Evolutionary conservation across 2,113 vertebrate species (phyloP), one percentile per base, ranked within the genome.

Genomic region (Anser brachyrhynchus): DNA sequence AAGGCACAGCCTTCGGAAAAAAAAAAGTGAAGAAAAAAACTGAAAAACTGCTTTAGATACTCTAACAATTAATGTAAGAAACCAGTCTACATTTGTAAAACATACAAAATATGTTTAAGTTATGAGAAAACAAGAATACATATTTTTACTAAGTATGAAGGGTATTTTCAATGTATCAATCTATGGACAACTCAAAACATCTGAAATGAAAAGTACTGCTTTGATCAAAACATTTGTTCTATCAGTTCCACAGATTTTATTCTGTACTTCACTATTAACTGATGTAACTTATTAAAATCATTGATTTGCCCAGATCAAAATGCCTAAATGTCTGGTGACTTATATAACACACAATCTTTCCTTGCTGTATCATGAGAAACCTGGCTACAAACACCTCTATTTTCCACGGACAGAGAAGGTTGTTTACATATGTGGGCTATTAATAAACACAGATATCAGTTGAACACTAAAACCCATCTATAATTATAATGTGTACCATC

Each of bases 1-100:
- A 99, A 98, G 99, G 99, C 98, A 99, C 99, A 74, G 99, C 99
- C 99, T 99, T 90, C 61, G 84, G 89, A n/a, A 85, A 81, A n/a
- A 84, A 81, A 87, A 33, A 90, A 74, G 55, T 76, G 5, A 37
- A 74, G 96, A 13, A 18, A 26, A 29, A 13, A 25, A 4, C 25
- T 52, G 6, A 35, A 84, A 28, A 39, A 11, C 6, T 29, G 3
- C 13, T 41, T 71, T 22, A 84, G 57, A 58, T 23, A 19, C 10
- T 41, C 51, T 54, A 55, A 43, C 10, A 89, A 69, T 23, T 43
- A 35, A 35, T 17, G 12, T 29, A 39, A 78, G 16, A 71, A 76
- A 62, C 18, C 11, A 41, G 41, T 37, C 57, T 49, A 1, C 37
- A 61, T 31, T 59, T 75, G 14, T 80, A 71, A 83, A 87, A 87